Conservation (phyloP, 2,113 vertebrate genomes). For the Arothron firmamentum region DNA sequence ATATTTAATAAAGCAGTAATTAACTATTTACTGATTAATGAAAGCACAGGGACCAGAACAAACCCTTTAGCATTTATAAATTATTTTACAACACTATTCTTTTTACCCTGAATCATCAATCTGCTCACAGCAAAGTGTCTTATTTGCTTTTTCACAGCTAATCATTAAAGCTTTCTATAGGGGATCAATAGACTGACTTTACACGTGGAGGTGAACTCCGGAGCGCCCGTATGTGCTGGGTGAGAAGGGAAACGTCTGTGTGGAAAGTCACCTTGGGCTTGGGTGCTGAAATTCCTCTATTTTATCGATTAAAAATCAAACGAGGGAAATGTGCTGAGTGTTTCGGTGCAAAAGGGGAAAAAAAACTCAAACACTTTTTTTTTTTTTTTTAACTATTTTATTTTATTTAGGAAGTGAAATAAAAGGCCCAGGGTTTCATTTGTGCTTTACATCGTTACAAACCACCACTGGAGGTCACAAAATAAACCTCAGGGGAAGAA, state of each 20-base stretch:
- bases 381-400: slow-evolving; percentile 57
- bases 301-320: neutral
- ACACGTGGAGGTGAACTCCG: neutral
- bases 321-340: neutral
- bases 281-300: neutral
- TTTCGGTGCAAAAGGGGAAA: neutral
- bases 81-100: neutral
- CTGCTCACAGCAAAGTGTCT: too few species aligned
- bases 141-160: too few species aligned
- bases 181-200: neutral
- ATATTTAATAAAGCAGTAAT: slow-evolving; percentile 41
- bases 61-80: slow-evolving; percentile 12
- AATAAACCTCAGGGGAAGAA: slow-evolving; percentile 58
- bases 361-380: neutral
- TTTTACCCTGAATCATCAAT: too few species aligned
- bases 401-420: slow-evolving; percentile 82
- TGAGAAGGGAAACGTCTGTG: neutral
- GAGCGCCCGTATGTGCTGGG: too few species aligned
- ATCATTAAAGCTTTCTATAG: too few species aligned
- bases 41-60: slow-evolving; percentile 14
- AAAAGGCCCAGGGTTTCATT: slow-evolving; percentile 78
- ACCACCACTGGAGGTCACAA: slow-evolving; percentile 66
- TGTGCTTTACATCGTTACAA: slow-evolving; percentile 83
- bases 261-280: neutral
- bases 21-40: slow-evolving; percentile 26